Evolutionary conservation across 2,888 invertebrate genomes (phyloP), one percentile per base, ranked within the genome.

Genomic region (Pheosia gnoma): DNA sequence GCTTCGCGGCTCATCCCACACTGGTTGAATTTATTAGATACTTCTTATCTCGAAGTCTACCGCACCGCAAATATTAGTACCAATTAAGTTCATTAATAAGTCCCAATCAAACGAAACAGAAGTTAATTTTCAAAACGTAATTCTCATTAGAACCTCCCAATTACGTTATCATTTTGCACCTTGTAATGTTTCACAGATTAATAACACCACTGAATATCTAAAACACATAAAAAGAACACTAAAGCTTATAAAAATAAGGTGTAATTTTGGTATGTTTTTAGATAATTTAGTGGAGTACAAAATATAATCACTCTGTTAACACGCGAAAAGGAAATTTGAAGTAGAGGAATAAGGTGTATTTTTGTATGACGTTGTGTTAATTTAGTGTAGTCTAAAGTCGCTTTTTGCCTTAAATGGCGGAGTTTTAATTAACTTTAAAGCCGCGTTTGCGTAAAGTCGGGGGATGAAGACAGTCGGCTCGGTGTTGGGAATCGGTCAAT

Each of bases 361-460:
- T 53, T 53, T 10, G 37, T 11, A 11, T 53, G 37, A 9, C 2
- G 25, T 8, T 25, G 3, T 36, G 52, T 60, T 57, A 47, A 71
- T 62, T 66, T 55, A 43, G 49, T 36, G 56, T 45, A 43, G 39
- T 65, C 25, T 37, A 47, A 54, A 61, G 60, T 62, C 63, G 56
- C 60, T 57, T 47, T 58, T 55, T 9, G 57, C 55, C 56, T 59
- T 41, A 59, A 61, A 67, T 71, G 59, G 59, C 60, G n/a, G 63
- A 59, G 65, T 68, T 73, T 66, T 76, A 76, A 76, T 76, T 76
- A 75, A 71, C 65, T 74, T 75, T 68, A 60, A 76, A 76, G 64
- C 66, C 63, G 52, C 58, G 60, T 61, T 70, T 47, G 61, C 45
- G 47, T 11, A 62, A 71, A 67, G 59, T 65, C 65, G 52, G 43